phyloP scores from a whole-genome alignment of 2,888 invertebrate species.

The Terebella lapidaria region DNA sequence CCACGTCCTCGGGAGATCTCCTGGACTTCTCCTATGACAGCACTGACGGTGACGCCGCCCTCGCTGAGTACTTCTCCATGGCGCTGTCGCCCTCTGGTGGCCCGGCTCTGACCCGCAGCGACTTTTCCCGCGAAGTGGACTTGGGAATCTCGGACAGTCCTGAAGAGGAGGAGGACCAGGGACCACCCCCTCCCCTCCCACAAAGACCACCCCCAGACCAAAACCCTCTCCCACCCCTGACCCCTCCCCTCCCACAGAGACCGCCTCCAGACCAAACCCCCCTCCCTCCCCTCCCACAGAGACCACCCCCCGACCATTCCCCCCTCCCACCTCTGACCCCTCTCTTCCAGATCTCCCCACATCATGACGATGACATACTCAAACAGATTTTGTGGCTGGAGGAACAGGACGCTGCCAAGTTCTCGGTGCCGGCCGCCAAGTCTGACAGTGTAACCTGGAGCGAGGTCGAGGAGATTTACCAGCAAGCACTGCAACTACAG shows the following conservation, averaged over 20 bases:
- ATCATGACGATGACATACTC: background rate
- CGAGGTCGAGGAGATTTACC: background rate
- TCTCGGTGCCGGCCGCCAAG: background rate
- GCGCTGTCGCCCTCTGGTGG: no score
- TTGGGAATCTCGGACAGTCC: background rate
- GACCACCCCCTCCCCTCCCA: conserved; percentile 7
- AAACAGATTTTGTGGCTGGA: background rate
- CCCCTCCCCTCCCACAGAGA: background rate
- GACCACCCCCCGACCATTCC: background rate
- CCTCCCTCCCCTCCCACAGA: conserved; percentile 4
- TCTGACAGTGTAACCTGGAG: background rate
- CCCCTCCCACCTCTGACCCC: no score
- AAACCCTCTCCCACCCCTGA: background rate
- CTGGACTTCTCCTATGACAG: conserved; percentile 49
- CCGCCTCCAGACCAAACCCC: conserved; percentile 1
- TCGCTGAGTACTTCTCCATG: conserved; percentile 1
- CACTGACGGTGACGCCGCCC: conserved; percentile 30
- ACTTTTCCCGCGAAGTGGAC: background rate
- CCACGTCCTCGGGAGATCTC: conserved; percentile 48
- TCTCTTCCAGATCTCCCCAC: background rate
- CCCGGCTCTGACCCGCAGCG: background rate
- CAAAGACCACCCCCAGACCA: background rate
- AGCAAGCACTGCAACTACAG: background rate
- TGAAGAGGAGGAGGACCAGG: conserved; percentile 9
- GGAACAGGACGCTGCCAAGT: background rate